A percentile compares a stretch with the other conserved stretches of the same genome.
phyloP scores from a whole-genome alignment of 2,797 vertebrate genomes.

The Falco berigora region DNA sequence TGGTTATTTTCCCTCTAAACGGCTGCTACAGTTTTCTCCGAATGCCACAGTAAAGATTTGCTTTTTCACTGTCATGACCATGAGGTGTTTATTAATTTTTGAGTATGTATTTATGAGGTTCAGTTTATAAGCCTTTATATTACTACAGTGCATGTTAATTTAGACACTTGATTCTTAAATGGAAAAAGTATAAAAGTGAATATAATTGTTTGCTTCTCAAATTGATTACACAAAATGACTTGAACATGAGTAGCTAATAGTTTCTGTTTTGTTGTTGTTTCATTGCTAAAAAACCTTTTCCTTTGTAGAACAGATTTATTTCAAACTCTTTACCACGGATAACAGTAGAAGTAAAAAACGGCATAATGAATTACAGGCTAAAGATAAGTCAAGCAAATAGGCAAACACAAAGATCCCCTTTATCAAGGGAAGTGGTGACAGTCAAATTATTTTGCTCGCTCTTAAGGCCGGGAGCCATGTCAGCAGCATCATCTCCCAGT shows the following conservation, averaged over 20 bases:
- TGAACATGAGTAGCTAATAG: not conserved
- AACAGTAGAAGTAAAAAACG: constrained; percentile 69
- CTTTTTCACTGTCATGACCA: not conserved
- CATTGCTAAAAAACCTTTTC: constrained; percentile 24
- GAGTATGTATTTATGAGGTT: not conserved
- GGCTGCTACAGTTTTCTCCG: not conserved
- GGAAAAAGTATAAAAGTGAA: constrained; percentile 35
- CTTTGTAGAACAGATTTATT: constrained; percentile 64
- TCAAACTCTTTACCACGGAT: constrained; percentile 52
- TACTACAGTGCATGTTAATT: not conserved
- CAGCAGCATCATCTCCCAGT: not conserved
- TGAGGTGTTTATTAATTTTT: constrained; percentile 26
- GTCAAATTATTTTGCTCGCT: not conserved
- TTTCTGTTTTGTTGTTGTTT: not conserved
- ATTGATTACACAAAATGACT: constrained; percentile 39
- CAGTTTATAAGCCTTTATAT: not conserved
- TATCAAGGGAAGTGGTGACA: not conserved
- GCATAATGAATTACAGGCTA: constrained; percentile 44
- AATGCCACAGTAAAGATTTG: not conserved
- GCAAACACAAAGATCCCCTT: constrained; percentile 18
- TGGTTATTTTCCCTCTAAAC: not conserved
- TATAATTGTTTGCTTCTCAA: not conserved
- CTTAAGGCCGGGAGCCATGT: constrained; percentile 50
- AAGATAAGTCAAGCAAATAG: constrained; percentile 51
- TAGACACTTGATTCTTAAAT: constrained; percentile 9